Conservation (phyloP, 2,888 invertebrate genomes). For the Drosophila borealis region DNA sequence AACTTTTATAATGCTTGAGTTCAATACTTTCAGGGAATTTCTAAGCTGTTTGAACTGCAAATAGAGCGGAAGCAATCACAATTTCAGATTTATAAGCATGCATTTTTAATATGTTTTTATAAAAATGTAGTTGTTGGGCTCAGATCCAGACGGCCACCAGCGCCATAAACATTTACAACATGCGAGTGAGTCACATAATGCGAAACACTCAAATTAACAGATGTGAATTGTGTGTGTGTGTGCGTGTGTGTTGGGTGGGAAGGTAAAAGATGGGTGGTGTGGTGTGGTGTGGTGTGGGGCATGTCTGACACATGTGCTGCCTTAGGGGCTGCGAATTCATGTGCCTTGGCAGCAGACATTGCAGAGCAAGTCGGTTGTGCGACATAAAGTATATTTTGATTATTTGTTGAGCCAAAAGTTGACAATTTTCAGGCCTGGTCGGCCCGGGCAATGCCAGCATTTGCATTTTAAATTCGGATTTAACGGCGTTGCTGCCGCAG, state of each 20-base stretch:
- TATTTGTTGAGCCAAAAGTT: conserved; percentile 66
- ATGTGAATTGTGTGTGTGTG: conserved; percentile 25
- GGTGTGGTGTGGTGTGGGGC: not conserved
- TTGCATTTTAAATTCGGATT: conserved; percentile 74
- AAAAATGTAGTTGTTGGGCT: conserved; percentile 42
- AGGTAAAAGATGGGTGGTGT: too few species aligned
- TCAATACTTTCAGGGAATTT: not conserved
- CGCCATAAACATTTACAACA: conserved; percentile 52
- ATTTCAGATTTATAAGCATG: conserved; percentile 32
- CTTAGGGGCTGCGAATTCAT: conserved; percentile 46
- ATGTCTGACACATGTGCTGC: conserved; percentile 43
- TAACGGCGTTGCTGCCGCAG: conserved; percentile 42
- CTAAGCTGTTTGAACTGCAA: not conserved
- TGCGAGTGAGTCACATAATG: conserved; percentile 52
- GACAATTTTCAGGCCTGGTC: conserved; percentile 51
- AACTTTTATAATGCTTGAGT: not conserved
- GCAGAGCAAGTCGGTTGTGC: conserved; percentile 29
- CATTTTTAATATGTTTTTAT: conserved; percentile 32
- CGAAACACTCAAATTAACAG: conserved; percentile 63
- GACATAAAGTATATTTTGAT: conserved; percentile 72
- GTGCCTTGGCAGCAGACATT: conserved; percentile 29
- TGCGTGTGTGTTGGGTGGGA: not conserved
- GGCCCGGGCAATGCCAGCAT: conserved; percentile 37
- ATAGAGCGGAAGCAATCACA: conserved; percentile 17
- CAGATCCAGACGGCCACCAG: not conserved